Conservation (phyloP, 2,113 vertebrate species). For the Dasyornis broadbenti region DNA sequence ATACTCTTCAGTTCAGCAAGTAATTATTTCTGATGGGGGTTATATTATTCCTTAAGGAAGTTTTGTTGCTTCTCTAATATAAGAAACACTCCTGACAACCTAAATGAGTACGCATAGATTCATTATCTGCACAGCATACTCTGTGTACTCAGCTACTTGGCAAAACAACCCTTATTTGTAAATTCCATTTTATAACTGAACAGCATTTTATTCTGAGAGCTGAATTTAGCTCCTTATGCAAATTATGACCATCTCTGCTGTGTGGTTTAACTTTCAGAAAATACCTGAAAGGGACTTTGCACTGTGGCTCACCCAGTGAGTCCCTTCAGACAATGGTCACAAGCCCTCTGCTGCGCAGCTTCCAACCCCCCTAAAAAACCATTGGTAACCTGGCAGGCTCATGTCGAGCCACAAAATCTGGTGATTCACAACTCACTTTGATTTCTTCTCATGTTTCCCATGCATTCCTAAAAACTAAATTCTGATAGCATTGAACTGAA, state of each 20-base stretch:
- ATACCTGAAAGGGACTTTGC: not conserved
- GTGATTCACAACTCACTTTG: not conserved
- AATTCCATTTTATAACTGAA: not conserved
- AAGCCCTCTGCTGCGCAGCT: not conserved
- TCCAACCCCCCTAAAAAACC: not conserved
- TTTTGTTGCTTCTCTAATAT: not conserved
- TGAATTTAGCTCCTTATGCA: not conserved
- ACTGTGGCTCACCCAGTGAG: not conserved
- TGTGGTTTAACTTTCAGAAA: not conserved
- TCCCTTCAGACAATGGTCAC: not conserved
- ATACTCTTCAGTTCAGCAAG: not conserved
- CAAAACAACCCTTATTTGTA: not conserved
- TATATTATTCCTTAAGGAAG: not conserved
- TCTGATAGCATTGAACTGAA: not conserved
- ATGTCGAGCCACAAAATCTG: not conserved
- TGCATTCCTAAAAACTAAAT: not conserved
- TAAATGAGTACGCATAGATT: not conserved
- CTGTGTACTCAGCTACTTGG: not conserved
- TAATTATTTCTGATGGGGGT: not conserved
- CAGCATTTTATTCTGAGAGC: not conserved
- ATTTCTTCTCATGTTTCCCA: not conserved
- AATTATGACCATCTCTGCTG: not conserved
- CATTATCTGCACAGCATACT: not conserved
- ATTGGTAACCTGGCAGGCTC: not conserved
- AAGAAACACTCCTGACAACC: not conserved